Evolutionary conservation across 2,113 vertebrate genomes (phyloP).

Genomic region (Atractosteus spatula): DNA sequence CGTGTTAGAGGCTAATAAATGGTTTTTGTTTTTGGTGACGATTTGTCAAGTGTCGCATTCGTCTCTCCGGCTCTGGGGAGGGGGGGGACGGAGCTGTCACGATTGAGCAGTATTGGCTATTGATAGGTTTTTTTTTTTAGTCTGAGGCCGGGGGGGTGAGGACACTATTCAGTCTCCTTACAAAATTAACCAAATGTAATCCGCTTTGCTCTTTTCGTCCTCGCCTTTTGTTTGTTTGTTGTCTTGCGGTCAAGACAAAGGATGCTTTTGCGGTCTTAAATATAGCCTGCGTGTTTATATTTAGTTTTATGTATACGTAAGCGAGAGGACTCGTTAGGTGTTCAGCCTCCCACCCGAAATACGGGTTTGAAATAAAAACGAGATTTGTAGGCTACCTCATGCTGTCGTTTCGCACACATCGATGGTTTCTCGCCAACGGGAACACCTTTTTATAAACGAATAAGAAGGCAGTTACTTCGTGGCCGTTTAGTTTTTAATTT

Average conservation of each 20-base stretch:
- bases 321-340: no score
- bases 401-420: no score
- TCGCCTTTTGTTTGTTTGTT: conserved; percentile 63
- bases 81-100: conserved; percentile 21
- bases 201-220: conserved; percentile 44
- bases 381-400: background rate
- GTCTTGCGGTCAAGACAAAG: conserved; percentile 66
- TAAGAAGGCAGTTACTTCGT: no score
- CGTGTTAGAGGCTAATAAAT: background rate
- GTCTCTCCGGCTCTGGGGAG: conserved; percentile 9
- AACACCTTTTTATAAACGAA: no score
- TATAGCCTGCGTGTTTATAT: no score
- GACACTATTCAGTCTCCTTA: conserved; percentile 57
- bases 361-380: conserved; percentile 13
- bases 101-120: conserved; percentile 19
- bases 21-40: background rate
- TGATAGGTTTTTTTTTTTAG: background rate
- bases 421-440: no score
- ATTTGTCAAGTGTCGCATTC: conserved; percentile 28
- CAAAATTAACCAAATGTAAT: conserved; percentile 64
- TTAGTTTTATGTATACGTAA: no score
- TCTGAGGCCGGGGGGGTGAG: background rate
- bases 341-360: no score
- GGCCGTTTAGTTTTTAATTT: no score
- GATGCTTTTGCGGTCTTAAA: conserved; percentile 20